Conservation (phyloP, 2,888 invertebrate species). For the Cryptus armator region DNA sequence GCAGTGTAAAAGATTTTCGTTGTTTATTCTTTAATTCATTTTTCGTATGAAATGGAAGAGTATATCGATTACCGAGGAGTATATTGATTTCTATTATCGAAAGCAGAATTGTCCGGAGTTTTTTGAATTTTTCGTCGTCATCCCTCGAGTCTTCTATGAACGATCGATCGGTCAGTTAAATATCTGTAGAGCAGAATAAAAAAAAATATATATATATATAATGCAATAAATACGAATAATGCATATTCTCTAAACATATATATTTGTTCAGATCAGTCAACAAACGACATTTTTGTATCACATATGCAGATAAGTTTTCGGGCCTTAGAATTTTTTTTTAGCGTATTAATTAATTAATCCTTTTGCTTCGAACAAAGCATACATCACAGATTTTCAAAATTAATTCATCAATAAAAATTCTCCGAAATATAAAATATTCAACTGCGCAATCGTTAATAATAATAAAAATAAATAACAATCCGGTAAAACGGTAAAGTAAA, state of each 20-base stretch:
- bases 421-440: not conserved
- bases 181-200: not conserved
- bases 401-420: not conserved
- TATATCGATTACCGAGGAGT: not conserved
- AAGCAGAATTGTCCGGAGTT: not conserved
- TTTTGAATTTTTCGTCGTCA: not conserved
- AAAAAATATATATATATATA: not conserved
- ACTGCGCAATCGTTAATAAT: not conserved
- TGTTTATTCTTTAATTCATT: constrained; percentile 18
- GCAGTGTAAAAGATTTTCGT: constrained; percentile 23
- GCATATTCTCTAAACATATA: constrained; percentile 31
- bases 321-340: not conserved
- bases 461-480: not conserved
- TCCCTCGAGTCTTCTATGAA: not conserved
- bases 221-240: not conserved
- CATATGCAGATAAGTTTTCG: not conserved
- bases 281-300: constrained; percentile 29
- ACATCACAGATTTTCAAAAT: not conserved
- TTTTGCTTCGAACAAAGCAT: not conserved
- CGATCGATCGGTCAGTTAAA: not conserved
- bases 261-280: constrained; percentile 45
- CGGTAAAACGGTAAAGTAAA: not conserved
- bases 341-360: not conserved
- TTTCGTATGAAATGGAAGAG: not conserved
- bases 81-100: not conserved